Conservation (phyloP, 2,113 vertebrate species). For the Aphyosemion australe region DNA sequence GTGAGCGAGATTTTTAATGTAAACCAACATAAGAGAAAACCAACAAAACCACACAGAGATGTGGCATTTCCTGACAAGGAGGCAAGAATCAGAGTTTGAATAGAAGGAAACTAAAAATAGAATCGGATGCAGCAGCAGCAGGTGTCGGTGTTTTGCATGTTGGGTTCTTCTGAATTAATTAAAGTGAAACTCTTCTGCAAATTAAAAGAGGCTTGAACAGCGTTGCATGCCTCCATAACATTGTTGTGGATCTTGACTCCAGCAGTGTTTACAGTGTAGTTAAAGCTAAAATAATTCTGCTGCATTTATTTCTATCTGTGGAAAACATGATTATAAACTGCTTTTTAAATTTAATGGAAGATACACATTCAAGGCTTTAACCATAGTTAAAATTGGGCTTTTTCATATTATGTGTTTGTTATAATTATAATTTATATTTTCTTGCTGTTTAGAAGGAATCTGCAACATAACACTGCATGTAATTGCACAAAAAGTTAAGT, state of each 20-base stretch:
- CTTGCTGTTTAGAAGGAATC: neutral
- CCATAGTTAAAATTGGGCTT: too few species aligned
- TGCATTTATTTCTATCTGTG: too few species aligned
- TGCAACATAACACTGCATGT: neutral
- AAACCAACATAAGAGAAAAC: too few species aligned
- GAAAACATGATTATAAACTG: too few species aligned
- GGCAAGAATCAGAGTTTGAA: neutral
- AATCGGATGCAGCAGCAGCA: neutral
- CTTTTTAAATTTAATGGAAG: too few species aligned
- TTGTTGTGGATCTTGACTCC: constrained; percentile 8
- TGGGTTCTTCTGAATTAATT: constrained; percentile 8
- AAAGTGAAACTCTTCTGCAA: constrained; percentile 1
- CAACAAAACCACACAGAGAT: neutral
- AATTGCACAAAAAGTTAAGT: neutral
- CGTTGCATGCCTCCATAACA: constrained; percentile 1
- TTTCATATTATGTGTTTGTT: too few species aligned
- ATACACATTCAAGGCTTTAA: too few species aligned
- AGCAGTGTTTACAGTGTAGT: too few species aligned
- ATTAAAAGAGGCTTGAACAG: neutral
- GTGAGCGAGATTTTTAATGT: too few species aligned
- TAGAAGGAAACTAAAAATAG: constrained; percentile 11
- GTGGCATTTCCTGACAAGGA: neutral
- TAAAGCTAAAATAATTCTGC: too few species aligned
- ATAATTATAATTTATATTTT: too few species aligned
- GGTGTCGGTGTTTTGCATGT: constrained; percentile 18